Percentiles rank a stretch among this genome's conserved stretches.
Conservation (phyloP, 2,888 invertebrate species). For the Xanthia togata region DNA sequence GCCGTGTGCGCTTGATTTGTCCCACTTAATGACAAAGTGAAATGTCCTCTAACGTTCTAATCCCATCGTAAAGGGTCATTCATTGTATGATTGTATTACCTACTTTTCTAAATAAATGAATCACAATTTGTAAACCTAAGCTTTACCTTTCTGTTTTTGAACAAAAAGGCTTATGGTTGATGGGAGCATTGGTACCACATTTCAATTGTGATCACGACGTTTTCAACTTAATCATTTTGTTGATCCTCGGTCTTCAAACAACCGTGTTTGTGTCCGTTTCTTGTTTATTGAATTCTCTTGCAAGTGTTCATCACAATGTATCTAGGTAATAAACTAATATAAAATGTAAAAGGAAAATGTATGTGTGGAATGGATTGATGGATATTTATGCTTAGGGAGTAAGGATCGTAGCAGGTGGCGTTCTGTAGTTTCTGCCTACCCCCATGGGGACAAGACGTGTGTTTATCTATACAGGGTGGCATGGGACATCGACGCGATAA, state of each 20-base stretch:
- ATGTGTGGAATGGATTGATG: no score
- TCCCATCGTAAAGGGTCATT: constrained; percentile 9
- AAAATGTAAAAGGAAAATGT: not conserved
- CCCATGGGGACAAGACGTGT: no score
- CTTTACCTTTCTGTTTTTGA: constrained; percentile 33
- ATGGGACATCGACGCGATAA: no score
- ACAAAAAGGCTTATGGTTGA: constrained; percentile 38
- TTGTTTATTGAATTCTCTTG: constrained; percentile 16
- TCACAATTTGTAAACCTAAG: constrained; percentile 46
- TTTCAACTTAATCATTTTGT: constrained; percentile 24
- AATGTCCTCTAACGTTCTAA: constrained; percentile 31
- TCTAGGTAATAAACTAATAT: not conserved
- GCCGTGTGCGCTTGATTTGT: constrained; percentile 29
- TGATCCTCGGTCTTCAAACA: constrained; percentile 12
- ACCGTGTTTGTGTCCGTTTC: not conserved
- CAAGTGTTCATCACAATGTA: constrained; percentile 2
- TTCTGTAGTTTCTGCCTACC: no score
- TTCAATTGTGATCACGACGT: constrained; percentile 25
- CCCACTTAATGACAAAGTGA: constrained; percentile 20
- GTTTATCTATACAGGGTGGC: no score
- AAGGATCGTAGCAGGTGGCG: no score
- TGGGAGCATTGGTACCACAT: constrained; percentile 10
- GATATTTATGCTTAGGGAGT: no score
- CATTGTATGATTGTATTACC: constrained; percentile 13
- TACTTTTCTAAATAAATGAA: constrained; percentile 46